phyloP scores from a whole-genome alignment of 92 coral and sea anemone genomes.

The Meandrina meandrites region DNA sequence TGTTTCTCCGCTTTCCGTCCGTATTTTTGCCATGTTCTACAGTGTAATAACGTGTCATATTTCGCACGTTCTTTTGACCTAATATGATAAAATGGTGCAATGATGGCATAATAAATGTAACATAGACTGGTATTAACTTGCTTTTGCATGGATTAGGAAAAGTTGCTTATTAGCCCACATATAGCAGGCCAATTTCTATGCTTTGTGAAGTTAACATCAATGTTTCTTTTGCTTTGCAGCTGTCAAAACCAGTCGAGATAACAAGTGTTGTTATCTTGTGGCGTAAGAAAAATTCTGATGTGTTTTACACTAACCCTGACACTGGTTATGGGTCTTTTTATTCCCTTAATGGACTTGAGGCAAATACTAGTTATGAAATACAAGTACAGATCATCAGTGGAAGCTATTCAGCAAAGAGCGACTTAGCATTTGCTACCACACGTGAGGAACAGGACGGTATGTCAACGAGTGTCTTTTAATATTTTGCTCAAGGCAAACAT shows the following conservation, averaged over 20 bases:
- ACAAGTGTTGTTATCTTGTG: conserved; percentile 60
- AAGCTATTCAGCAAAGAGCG: conserved; percentile 52
- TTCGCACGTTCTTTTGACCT: no score
- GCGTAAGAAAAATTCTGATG: conserved; percentile 51
- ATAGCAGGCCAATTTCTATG: background rate
- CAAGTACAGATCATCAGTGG: conserved; percentile 61
- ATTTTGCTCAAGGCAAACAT: background rate
- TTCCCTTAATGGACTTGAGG: conserved; percentile 59
- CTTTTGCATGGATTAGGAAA: background rate
- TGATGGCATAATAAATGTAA: no score
- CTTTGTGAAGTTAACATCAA: background rate
- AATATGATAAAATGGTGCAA: no score
- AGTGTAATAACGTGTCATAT: no score
- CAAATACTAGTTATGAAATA: conserved; percentile 77
- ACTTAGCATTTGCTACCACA: conserved; percentile 48
- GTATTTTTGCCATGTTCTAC: no score
- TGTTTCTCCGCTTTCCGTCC: no score
- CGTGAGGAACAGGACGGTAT: conserved; percentile 49
- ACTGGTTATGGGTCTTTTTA: background rate
- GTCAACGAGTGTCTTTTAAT: conserved; percentile 3
- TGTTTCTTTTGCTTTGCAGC: background rate
- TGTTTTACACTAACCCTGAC: background rate
- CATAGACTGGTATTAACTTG: no score
- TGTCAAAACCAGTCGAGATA: conserved; percentile 14
- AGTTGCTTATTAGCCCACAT: background rate